Base-by-base conservation (phyloP, 2,888 invertebrate species). In the Heterodera filipjevi region DNA sequence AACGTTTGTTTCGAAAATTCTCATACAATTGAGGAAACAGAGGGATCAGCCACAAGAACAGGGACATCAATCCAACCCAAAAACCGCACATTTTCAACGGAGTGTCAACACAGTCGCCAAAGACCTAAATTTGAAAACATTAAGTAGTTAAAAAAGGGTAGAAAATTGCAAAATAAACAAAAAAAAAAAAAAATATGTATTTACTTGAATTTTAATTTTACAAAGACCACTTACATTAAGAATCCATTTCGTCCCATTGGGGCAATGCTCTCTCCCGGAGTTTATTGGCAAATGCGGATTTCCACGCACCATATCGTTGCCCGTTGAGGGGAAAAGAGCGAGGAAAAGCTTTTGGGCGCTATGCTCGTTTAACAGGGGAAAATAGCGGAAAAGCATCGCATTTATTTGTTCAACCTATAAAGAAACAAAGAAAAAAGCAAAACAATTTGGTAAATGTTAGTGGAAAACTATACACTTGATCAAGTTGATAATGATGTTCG, bases 1-100 rank as follows among this genome's bases (percentile, higher is more conserved):
- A 88, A 39, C 83, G 82, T 79, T 89, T 89, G n/a, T 84, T 84
- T 39, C 81, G 79, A 80, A 89, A 89, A 78, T 89, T 89, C 76
- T 89, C 87, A 79, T 84, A 86, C 19, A 89, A 80, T 76, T 89
- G 89, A 1, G 89, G 89, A 75, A 89, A 83, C 14, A 89, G 77
- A 2, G 84, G 84, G n/a, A 85, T 71, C 66, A 84, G 74, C 84
- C 84, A 84, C 64, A 84, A 77, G 16, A 84, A 71, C 66, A 84
- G 66, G n/a, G 84, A 84, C 30, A 84, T 35, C 30, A 84, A 71
- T 27, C 84, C 84, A 53, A 84, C 75, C 35, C 76, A 76, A 66
- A 84, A 84, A 10, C 85, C 84, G 46, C 73, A 66, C 66, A 84
- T 68, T 78, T 84, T 84, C 44, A 83, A 14, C 35, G 76, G 73